Base-by-base conservation (phyloP, 2,888 invertebrate genomes). In the Lasioglossum calceatum region DNA sequence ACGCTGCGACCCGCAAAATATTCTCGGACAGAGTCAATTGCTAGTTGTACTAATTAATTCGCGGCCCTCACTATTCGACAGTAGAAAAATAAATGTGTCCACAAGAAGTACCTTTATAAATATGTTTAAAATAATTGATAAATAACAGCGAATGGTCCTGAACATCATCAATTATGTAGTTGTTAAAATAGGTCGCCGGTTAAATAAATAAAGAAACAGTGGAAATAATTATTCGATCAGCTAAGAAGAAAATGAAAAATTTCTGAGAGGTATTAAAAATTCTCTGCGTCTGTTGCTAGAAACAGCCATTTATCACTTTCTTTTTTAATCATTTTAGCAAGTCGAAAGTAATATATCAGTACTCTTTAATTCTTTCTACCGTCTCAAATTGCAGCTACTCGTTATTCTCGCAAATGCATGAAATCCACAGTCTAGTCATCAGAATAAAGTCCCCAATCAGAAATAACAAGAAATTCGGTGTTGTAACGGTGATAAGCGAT, bases 401-500 rank as follows among this genome's bases (percentile, higher is more conserved):
- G 58, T 12, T 8, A 4, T 58, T n/a, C 58, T 1, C n/a, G 23
- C 12, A 12, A 58, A n/a, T 12, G 58, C 58, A 58, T 58, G 12
- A 58, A 58, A 58, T 58, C 12, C 58, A n/a, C 58, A n/a, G n/a
- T 58, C 10, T n/a, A 58, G 58, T 58, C 10, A 58, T 58, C 58
- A 58, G 58, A 58, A 58, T 58, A 58, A 58, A 58, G 12, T 58
- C 58, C 58, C 58, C 74, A 85, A 86, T 82, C 74, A 75, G 58
- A 74, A 73, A n/a, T n/a, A 67, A 79, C 71, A 70, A 58, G 70
- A 71, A 87, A 83, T 54, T 77, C 50, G 70, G 54, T 76, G 75
- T 80, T 77, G 76, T 27, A 54, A 79, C 80, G 82, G 75, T 76
- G 87, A 80, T 82, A 87, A 86, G 82, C 87, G 83, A 76, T 80